These are phyloP conservation scores for Brachystomella parvula DNA, from an alignment of 1,140 invertebrate species.

Conservation along the genomic window DNA sequence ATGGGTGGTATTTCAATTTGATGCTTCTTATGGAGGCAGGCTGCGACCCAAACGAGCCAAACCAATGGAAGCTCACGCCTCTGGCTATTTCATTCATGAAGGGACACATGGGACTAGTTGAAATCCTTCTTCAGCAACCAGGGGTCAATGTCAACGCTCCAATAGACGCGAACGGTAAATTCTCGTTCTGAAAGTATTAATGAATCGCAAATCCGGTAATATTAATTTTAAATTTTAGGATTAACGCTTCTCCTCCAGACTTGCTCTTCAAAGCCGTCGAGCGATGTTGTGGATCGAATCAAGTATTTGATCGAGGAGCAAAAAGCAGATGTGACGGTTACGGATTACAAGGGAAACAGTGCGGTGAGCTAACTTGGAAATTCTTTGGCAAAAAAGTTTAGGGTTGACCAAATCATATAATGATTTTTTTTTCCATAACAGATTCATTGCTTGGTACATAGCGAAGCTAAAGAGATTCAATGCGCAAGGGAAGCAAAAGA, in stretches of 20 bases:
- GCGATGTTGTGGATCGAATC: slow-evolving; percentile 40
- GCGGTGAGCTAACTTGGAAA: slow-evolving; percentile 41
- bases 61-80: slow-evolving; percentile 50
- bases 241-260: slow-evolving; percentile 23
- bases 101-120: slow-evolving; percentile 46
- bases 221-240: slow-evolving; percentile 17
- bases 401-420: neutral
- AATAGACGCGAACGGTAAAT: slow-evolving; percentile 37
- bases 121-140: slow-evolving; percentile 45
- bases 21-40: slow-evolving; percentile 48
- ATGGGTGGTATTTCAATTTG: slow-evolving; percentile 51
- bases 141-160: slow-evolving; percentile 49
- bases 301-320: slow-evolving; percentile 44
- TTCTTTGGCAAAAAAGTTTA: slow-evolving; percentile 15
- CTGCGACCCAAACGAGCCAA: slow-evolving; percentile 42
- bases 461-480: neutral
- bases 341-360: slow-evolving; percentile 45
- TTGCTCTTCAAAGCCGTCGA: neutral
- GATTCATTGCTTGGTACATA: slow-evolving; percentile 21
- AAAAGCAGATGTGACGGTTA: slow-evolving; percentile 43
- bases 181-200: neutral
- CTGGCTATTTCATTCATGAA: slow-evolving; percentile 48
- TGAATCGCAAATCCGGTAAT: neutral
- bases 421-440: slow-evolving; percentile 19
- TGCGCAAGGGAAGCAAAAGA: neutral